Base-by-base conservation (phyloP, 2,888 invertebrate genomes). In the Rapana venosa region DNA sequence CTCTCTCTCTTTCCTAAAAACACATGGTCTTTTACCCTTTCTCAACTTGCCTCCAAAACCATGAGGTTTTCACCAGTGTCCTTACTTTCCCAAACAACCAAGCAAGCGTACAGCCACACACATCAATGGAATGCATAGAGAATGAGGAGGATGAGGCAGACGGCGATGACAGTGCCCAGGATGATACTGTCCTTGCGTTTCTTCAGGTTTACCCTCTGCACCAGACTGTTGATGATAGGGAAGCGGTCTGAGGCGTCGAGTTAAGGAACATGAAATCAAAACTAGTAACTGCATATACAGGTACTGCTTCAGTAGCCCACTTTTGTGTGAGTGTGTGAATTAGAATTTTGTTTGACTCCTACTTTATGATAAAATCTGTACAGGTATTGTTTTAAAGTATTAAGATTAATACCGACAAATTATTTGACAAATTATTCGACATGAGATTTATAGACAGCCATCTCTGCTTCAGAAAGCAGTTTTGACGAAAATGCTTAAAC, bases 131-230 rank as follows among this genome's bases (percentile, higher is more conserved):
- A 95, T 79, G 95, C 93, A 90, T 96, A 96, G 85, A 96, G 92
- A 32, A 96, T 91, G 94, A 99, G 96, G n/a, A 99, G 96, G 96
- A 99, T 98, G 85, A 98, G 98, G 96, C 99, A 99, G 90, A 98
- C 97, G 5, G 98, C 98, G 91, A 99, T 98, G 36, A 99, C 98
- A 22, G 97, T 96, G 0, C 98, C 99, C 61, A 99, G 95, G 93
- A 99, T 98, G 87, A 99, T 97, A 0, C 99, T 98, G 96, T 99
- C 99, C 26, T 81, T 81, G 81, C 98, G 97, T 96, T 99, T 99
- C 94, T 98, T 98, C 47, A 99, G 97, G 96, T 99, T 98, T 94
- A 99, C 98, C 96, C 98, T 97, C 96, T 98, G 98, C 92, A 99
- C 97, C 90, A 99, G 97, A 96, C 98, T 95, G 94, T 96, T 96